These are phyloP conservation scores for Leptonema lineaticorne DNA, from an alignment of 1,140 invertebrate species.

Conservation along the genomic window DNA sequence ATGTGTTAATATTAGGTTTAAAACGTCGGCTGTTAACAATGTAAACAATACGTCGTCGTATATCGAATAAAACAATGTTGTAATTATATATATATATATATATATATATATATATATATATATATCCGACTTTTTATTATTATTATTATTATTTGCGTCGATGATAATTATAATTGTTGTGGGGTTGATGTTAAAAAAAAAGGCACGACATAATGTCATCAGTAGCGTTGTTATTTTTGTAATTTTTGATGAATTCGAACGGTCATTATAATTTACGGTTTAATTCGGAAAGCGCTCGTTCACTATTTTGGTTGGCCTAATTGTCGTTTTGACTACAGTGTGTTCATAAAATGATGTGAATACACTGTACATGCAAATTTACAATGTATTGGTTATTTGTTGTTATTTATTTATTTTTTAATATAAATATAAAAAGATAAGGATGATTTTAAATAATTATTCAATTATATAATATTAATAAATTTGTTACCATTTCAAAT, in stretches of 20 bases:
- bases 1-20: no score
- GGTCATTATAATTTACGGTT: slow-evolving; percentile 26
- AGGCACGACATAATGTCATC: slow-evolving; percentile 13
- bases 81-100: slow-evolving; percentile 3
- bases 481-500: no score
- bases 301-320: slow-evolving; percentile 14
- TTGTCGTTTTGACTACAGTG: slow-evolving; percentile 23
- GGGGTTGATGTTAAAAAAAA: background rate
- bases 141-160: no score
- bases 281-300: slow-evolving; percentile 12
- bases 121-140: no score
- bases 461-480: no score
- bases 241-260: slow-evolving; percentile 10
- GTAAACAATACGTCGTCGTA: no score
- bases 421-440: no score
- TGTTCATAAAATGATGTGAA: background rate
- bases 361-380: no score
- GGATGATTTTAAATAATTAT: no score
- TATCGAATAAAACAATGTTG: background rate
- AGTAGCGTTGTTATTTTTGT: background rate
- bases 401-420: no score
- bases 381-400: no score
- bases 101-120: background rate
- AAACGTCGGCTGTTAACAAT: no score
- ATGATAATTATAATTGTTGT: slow-evolving; percentile 5